phyloP scores from a whole-genome alignment of 2,113 vertebrate genomes.

The Alaudala cheleensis region DNA sequence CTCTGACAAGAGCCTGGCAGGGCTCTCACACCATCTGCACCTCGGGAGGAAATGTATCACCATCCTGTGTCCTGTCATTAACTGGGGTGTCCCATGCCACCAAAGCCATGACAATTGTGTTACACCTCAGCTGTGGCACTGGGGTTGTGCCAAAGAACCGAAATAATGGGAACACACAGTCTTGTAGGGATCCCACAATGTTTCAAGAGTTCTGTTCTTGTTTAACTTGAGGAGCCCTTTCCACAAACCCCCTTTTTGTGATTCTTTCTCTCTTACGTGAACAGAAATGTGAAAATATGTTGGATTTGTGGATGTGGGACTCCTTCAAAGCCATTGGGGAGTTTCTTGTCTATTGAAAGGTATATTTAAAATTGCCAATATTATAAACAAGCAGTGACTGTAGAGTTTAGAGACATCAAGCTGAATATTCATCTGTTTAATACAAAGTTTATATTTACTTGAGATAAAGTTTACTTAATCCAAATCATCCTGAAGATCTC shows the following conservation, averaged over 20 bases:
- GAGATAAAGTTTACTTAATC: background rate
- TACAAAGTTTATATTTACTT: background rate
- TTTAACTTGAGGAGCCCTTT: background rate
- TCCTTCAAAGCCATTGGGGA: background rate
- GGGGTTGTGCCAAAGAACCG: background rate
- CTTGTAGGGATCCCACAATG: background rate
- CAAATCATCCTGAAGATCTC: background rate
- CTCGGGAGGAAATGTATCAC: background rate
- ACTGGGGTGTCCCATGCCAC: background rate
- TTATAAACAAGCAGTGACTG: background rate
- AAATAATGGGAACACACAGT: rapidly evolving
- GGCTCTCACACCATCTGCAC: background rate
- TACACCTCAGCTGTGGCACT: background rate
- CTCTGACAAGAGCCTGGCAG: background rate
- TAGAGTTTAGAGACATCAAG: background rate
- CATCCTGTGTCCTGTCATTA: background rate
- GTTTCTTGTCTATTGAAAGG: background rate
- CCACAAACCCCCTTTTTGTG: background rate
- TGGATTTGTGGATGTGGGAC: background rate
- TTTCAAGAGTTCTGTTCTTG: background rate
- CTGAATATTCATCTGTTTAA: background rate
- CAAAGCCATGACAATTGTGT: rapidly evolving
- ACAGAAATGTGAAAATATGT: background rate
- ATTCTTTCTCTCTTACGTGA: background rate
- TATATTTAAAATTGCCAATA: background rate